Evolutionary conservation across 2,113 vertebrate species (phyloP), one percentile per base, ranked within the genome.

Genomic region (Entomyzon cyanotis): DNA sequence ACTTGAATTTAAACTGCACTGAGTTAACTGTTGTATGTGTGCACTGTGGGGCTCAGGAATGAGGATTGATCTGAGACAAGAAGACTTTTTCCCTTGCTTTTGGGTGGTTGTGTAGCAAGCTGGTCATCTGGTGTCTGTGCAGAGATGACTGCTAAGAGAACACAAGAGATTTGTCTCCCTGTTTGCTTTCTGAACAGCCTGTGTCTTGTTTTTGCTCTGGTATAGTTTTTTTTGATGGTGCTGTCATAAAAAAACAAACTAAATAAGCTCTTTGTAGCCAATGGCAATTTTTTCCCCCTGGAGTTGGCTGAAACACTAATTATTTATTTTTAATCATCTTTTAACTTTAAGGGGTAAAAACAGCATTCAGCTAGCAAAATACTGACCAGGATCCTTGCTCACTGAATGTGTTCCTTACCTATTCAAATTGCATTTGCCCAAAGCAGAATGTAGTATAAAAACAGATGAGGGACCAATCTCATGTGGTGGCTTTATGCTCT

Each of bases 1-100:
- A 84, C 94, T 95, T 84, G 73, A 87, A 74, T 24, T 78, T 47
- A 79, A 93, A 88, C 78, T 89, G 94, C 94, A 97, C 91, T 94
- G 89, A 93, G 64, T 84, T 73, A 60, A 78, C 42, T 79, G 39
- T 87, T 87, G 5, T 64, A 50, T 4, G 2, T 52, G 39, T 53
- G 56, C 37, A 23, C 58, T 46, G 68, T 49, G 30, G 21, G 73
- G n/a, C 52, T 84, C 2, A 3, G 85, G 55, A 81, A 56, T 0
- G 4, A 16, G 33, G 44, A 13, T 20, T 87, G 58, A 8, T 56
- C 76, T 46, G 64, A 65, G 25, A 60, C 3, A 22, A 71, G 62
- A 77, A 2, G 55, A 73, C 39, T 71, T 77, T 55, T 9, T 64
- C 37, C 16, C 33, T 74, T 28, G 23, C 47, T 77, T 81, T 81